Percentiles rank a stretch among this genome's conserved stretches.
These are phyloP conservation scores for Epinephelus moara DNA, from an alignment of 2,113 vertebrate genomes.

Conservation along the genomic window DNA sequence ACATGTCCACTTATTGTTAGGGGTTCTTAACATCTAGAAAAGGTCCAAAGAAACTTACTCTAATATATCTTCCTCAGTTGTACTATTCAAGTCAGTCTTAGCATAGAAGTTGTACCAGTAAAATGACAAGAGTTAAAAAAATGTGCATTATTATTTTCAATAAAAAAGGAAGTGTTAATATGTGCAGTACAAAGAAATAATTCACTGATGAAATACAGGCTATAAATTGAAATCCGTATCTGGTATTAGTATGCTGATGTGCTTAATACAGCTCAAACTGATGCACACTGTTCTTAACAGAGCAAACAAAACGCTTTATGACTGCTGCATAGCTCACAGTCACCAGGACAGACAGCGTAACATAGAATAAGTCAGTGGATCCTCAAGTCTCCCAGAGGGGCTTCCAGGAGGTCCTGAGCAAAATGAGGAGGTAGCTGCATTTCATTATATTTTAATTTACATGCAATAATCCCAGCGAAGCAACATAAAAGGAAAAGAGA, in stretches of 20 bases:
- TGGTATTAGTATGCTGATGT: background rate
- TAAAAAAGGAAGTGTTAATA: no score
- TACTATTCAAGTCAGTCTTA: no score
- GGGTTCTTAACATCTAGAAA: background rate
- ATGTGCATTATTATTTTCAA: no score
- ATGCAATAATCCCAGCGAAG: constrained; percentile 34
- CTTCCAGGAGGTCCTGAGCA: constrained; percentile 18
- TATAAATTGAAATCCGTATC: background rate
- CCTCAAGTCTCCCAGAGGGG: background rate
- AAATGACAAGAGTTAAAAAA: no score
- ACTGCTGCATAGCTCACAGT: background rate
- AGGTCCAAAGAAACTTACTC: background rate
- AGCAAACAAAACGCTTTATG: constrained; percentile 2
- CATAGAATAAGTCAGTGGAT: background rate
- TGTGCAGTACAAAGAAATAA: no score
- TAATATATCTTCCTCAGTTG: no score
- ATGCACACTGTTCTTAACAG: background rate
- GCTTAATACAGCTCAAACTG: background rate
- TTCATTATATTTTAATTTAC: constrained; percentile 61
- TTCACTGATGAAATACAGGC: background rate
- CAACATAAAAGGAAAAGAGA: constrained; percentile 28
- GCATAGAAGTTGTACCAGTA: no score
- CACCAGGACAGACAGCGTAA: background rate
- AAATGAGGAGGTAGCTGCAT: constrained; percentile 49
- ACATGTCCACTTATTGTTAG: background rate